A percentile compares a stretch with the other conserved stretches of the same genome.
phyloP scores from a whole-genome alignment of 1,140 invertebrate species.

The Calycopis cecrops region DNA sequence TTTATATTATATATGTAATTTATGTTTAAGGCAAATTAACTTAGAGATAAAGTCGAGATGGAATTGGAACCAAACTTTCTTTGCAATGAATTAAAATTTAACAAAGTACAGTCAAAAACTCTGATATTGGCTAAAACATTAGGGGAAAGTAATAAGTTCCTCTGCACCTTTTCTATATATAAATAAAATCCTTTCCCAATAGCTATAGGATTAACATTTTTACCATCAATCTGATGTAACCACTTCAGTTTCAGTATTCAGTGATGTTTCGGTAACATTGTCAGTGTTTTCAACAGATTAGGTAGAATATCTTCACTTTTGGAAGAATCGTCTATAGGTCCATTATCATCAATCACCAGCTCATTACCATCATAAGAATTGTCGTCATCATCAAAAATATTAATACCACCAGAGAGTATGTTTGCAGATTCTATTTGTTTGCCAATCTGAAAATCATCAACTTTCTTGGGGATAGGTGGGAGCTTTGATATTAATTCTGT shows the following conservation, averaged over 20 bases:
- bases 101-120: too few relatives aligned
- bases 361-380: conserved; percentile 71
- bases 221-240: conserved; percentile 69
- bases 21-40: too few relatives aligned
- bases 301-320: conserved; percentile 25
- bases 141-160: too few relatives aligned
- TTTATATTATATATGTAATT: too few relatives aligned
- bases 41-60: too few relatives aligned
- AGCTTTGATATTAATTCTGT: conserved; percentile 48
- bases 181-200: conserved; percentile 71
- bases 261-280: conserved; percentile 29
- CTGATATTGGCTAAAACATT: too few relatives aligned
- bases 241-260: conserved; percentile 60
- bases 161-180: conserved; percentile 64
- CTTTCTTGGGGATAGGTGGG: conserved; percentile 53
- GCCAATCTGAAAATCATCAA: conserved; percentile 58
- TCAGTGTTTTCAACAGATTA: conserved; percentile 26
- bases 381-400: conserved; percentile 72
- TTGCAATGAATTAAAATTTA: too few relatives aligned
- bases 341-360: conserved; percentile 69
- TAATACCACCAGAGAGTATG: conserved; percentile 66
- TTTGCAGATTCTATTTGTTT: conserved; percentile 68
- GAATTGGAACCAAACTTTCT: too few relatives aligned
- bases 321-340: conserved; percentile 37
- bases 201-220: conserved; percentile 69